phyloP scores from a whole-genome alignment of 2,797 vertebrate genomes.

The Aeoliscus strigatus region DNA sequence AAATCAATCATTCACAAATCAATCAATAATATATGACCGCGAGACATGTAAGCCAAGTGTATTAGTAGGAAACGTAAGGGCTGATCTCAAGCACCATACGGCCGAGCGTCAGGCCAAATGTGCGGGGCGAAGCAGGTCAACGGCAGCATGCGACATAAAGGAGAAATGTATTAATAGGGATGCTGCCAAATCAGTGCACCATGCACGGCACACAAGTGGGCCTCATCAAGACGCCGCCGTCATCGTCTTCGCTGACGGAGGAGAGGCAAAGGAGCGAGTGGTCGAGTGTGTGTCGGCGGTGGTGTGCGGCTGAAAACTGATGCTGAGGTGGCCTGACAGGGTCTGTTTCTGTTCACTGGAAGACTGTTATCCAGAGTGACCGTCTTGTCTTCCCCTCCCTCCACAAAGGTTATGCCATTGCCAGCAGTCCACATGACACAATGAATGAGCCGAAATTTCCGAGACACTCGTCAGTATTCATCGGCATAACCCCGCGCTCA shows the following conservation, averaged over 20 bases:
- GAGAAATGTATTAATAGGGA: constrained; percentile 37
- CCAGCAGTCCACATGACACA: constrained; percentile 75
- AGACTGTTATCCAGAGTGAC: constrained; percentile 74
- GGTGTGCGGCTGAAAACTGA: constrained; percentile 58
- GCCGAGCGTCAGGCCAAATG: constrained; percentile 28
- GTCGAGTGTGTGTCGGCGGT: constrained; percentile 45
- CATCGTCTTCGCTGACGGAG: constrained; percentile 33
- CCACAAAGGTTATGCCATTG: constrained; percentile 74
- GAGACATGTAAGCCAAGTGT: constrained; percentile 35
- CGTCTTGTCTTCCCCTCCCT: constrained; percentile 67
- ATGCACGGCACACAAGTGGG: constrained; percentile 5
- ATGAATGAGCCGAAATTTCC: constrained; percentile 57
- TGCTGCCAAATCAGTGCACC: constrained; percentile 30
- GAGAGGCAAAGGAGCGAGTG: constrained; percentile 41
- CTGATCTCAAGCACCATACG: constrained; percentile 43
- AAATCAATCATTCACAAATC: constrained; percentile 68
- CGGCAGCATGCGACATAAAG: constrained; percentile 23
- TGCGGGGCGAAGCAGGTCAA: constrained; percentile 44
- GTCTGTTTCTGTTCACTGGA: constrained; percentile 68
- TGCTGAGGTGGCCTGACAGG: constrained; percentile 71
- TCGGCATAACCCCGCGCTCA: not conserved
- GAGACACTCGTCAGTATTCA: constrained; percentile 45
- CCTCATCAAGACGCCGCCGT: constrained; percentile 30
- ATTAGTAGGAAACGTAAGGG: constrained; percentile 34
- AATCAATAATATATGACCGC: constrained; percentile 60